phyloP scores from a whole-genome alignment of 2,113 vertebrate species.

The Gymnarchus niloticus region DNA sequence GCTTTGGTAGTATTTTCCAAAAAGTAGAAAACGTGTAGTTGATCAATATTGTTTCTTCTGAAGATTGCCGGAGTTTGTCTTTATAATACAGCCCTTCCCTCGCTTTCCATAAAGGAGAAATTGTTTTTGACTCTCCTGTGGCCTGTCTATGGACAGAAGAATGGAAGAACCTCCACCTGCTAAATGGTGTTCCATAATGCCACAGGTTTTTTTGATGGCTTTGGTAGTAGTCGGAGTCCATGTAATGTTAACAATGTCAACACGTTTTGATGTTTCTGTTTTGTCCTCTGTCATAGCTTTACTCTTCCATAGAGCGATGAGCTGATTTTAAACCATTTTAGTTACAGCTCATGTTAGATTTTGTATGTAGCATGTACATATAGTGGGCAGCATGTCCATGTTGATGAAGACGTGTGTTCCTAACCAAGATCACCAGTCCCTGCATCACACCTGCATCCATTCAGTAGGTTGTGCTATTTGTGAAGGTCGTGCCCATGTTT shows the following conservation, averaged over 20 bases:
- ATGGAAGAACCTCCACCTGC: not conserved
- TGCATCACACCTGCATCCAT: constrained; percentile 33
- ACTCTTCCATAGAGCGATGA: not conserved
- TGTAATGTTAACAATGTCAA: too few species aligned
- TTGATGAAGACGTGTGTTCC: not conserved
- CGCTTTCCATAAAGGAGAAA: not conserved
- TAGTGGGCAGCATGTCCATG: not conserved
- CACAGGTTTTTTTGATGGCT: not conserved
- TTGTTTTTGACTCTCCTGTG: not conserved
- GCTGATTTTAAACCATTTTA: not conserved
- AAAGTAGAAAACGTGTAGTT: not conserved
- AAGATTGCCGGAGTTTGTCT: not conserved
- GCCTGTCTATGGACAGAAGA: not conserved
- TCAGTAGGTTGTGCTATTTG: constrained; percentile 32
- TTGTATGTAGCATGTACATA: not conserved
- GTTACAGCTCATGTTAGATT: not conserved
- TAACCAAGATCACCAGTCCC: not conserved
- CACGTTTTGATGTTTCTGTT: not conserved
- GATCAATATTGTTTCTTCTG: not conserved
- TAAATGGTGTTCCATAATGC: not conserved
- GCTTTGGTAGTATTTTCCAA: not conserved
- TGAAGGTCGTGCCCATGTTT: constrained; percentile 41
- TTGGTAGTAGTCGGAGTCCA: not conserved
- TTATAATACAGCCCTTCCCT: too few species aligned
- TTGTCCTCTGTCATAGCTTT: not conserved